Percentiles rank a stretch among this genome's conserved stretches.
Conservation (phyloP, 2,797 vertebrate genomes). For the Astyanax mexicanus region DNA sequence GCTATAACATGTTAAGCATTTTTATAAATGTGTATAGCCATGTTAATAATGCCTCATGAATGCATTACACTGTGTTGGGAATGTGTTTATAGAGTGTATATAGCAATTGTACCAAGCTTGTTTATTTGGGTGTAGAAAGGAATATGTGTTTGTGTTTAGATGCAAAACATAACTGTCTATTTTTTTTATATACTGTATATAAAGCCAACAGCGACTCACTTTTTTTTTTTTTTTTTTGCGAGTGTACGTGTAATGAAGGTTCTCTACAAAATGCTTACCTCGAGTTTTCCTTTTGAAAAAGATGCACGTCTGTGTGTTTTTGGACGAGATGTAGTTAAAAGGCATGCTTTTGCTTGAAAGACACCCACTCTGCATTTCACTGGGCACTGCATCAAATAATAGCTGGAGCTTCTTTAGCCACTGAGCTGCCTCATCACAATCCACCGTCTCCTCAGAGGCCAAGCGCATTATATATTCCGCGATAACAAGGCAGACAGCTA, state of each 20-base stretch:
- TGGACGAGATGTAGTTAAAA: constrained; percentile 52
- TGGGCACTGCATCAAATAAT: constrained; percentile 51
- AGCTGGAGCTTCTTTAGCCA: constrained; percentile 46
- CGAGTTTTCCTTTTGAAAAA: background rate
- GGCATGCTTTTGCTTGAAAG: constrained; percentile 60
- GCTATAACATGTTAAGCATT: too few species aligned
- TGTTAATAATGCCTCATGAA: too few species aligned
- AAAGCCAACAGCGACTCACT: too few species aligned
- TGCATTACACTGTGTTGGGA: too few species aligned
- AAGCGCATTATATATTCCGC: constrained; percentile 63
- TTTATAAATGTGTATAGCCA: too few species aligned
- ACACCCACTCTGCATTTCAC: constrained; percentile 62
- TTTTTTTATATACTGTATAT: too few species aligned
- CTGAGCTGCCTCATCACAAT: constrained; percentile 64
- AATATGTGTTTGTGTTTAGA: too few species aligned
- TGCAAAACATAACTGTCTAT: too few species aligned
- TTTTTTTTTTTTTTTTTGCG: too few species aligned
- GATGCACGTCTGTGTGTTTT: background rate
- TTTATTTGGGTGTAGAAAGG: too few species aligned
- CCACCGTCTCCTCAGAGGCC: constrained; percentile 56
- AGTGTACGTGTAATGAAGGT: constrained; percentile 25
- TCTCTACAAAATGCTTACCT: constrained; percentile 6
- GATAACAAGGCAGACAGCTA: constrained; percentile 63
- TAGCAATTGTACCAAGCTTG: too few species aligned
- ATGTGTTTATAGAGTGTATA: too few species aligned